A percentile compares a stretch with the other conserved stretches of the same genome.
Evolutionary conservation across 1,140 invertebrate genomes (phyloP).

Genomic region (Cotesia glomerata): DNA sequence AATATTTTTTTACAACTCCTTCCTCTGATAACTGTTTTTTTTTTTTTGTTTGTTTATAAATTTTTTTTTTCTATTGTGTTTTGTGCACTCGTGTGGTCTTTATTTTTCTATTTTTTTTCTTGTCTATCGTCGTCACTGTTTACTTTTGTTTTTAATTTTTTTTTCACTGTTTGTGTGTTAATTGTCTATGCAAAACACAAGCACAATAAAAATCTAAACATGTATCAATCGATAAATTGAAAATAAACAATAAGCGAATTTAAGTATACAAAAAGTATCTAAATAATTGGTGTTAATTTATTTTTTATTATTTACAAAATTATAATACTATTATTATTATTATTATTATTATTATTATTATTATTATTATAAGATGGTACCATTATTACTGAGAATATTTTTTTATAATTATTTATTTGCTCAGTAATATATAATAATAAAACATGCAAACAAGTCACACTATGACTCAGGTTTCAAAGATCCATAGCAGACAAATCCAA

Average conservation of each 20-base stretch:
- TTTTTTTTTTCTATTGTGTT: neutral
- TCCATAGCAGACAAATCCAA: neutral
- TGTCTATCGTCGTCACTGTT: constrained; percentile 30
- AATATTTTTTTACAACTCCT: no score
- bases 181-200: constrained; percentile 26
- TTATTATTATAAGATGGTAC: neutral
- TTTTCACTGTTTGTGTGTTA: constrained; percentile 21
- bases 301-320: neutral
- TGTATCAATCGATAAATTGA: constrained; percentile 25
- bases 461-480: no score
- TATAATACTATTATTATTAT: no score
- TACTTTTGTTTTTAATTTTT: constrained; percentile 24
- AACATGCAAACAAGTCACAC: neutral
- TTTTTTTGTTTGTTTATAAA: no score
- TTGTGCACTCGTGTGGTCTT: constrained; percentile 13
- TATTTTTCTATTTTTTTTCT: constrained; percentile 33
- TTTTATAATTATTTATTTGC: constrained; percentile 23
- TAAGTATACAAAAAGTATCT: constrained; percentile 19
- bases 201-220: constrained; percentile 33
- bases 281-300: constrained; percentile 20
- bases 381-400: constrained; percentile 1
- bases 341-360: neutral
- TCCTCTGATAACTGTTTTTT: no score
- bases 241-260: constrained; percentile 33
- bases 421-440: neutral